A percentile compares a stretch with the other conserved stretches of the same genome.
Evolutionary conservation across 2,888 invertebrate species (phyloP).

Genomic region (Cheiracanthium punctorium): DNA sequence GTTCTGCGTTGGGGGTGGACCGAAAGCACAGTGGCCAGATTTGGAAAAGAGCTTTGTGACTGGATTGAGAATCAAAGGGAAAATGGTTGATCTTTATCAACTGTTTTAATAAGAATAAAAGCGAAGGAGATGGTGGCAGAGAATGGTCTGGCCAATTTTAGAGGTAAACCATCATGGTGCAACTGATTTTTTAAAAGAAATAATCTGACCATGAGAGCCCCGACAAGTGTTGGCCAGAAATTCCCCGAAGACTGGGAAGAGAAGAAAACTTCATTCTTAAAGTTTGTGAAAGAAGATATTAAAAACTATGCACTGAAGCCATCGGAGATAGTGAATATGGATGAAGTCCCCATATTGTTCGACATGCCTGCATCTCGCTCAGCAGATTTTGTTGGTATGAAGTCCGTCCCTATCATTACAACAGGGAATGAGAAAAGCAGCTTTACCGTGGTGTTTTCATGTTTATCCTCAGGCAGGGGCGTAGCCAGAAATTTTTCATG

Average conservation of each 20-base stretch:
- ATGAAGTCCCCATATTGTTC: background rate
- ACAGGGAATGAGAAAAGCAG: background rate
- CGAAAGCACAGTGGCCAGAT: background rate
- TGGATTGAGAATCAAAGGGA: background rate
- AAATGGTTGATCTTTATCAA: constrained; percentile 14
- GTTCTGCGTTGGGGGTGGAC: too few species aligned
- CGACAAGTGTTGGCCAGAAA: background rate
- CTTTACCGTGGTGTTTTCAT: background rate
- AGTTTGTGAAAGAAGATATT: constrained; percentile 7
- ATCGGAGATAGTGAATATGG: background rate
- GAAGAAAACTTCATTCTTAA: background rate
- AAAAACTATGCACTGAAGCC: background rate
- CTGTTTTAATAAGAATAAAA: background rate
- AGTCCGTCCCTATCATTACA: background rate
- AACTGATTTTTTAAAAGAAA: background rate
- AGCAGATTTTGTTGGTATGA: constrained; percentile 7
- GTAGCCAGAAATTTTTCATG: too few species aligned
- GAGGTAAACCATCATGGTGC: background rate
- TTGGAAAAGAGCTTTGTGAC: background rate
- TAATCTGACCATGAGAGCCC: background rate
- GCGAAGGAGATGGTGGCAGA: background rate
- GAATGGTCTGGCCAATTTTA: background rate
- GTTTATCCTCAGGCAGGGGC: too few species aligned
- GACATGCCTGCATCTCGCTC: background rate
- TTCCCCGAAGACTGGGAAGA: background rate